A percentile compares a stretch with the other conserved stretches of the same genome.
These are phyloP conservation scores for Paelopatides confundens DNA, from an alignment of 53 echinoderm and acorn worm species.

Conservation along the genomic window DNA sequence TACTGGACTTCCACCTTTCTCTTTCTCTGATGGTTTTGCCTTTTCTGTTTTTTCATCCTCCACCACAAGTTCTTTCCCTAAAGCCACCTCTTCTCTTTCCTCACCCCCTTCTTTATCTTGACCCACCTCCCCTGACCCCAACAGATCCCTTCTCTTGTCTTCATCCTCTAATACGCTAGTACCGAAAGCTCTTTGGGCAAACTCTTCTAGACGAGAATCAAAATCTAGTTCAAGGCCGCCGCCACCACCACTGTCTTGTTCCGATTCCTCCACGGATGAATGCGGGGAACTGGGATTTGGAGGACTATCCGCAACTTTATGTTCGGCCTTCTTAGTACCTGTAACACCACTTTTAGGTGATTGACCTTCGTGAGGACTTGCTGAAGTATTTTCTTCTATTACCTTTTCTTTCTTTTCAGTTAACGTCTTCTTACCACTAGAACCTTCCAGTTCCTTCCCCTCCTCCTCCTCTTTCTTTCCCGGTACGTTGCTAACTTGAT, in stretches of 20 bases:
- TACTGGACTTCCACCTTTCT: constrained; percentile 16
- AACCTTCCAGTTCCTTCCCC: neutral
- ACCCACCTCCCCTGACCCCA: constrained; percentile 56
- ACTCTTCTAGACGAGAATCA: constrained; percentile 45
- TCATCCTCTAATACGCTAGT: constrained; percentile 64
- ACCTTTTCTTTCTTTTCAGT: neutral
- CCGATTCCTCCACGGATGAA: constrained; percentile 12
- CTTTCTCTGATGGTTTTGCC: constrained; percentile 22
- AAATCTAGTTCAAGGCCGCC: constrained; percentile 11
- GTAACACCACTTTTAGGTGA: neutral
- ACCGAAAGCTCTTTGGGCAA: constrained; percentile 48
- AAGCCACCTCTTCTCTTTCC: constrained; percentile 29
- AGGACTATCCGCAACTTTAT: neutral
- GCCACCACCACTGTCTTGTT: neutral
- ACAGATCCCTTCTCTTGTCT: constrained; percentile 54
- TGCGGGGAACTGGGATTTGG: constrained; percentile 9
- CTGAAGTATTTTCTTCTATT: neutral
- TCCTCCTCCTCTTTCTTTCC: neutral
- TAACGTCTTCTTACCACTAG: neutral
- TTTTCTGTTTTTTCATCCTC: constrained; percentile 30
- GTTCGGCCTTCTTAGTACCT: neutral
- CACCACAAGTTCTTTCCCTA: neutral
- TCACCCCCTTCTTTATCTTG: constrained; percentile 60
- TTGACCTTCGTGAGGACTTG: neutral
- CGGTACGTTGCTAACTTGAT: neutral